A percentile compares a stretch with the other conserved stretches of the same genome.
Evolutionary conservation across 92 coral and sea anemone genomes (phyloP).

Genomic region (Ricordea florida): DNA sequence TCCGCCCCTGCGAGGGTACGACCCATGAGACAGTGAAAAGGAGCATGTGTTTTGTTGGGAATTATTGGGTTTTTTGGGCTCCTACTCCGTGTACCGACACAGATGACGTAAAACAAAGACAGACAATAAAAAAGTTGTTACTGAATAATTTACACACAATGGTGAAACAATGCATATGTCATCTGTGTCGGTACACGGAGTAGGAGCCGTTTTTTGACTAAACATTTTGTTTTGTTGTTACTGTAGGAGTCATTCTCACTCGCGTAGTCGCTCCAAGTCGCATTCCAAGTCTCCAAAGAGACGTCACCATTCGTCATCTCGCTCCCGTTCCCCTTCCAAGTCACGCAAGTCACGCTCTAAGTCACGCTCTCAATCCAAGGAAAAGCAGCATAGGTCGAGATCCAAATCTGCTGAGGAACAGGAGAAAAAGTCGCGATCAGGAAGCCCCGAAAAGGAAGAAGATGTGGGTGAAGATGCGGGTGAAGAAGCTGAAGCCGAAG

Average conservation of each 20-base stretch:
- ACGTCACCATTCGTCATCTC: slow-evolving; percentile 76
- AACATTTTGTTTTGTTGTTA: not conserved
- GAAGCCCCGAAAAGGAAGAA: slow-evolving; percentile 56
- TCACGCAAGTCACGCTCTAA: slow-evolving; percentile 72
- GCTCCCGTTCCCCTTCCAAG: slow-evolving; percentile 67
- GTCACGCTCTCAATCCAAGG: slow-evolving; percentile 70
- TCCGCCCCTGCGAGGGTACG: too few species aligned
- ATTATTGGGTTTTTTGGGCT: too few species aligned
- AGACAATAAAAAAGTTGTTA: too few species aligned
- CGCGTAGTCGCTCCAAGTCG: slow-evolving; percentile 81
- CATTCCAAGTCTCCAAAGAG: slow-evolving; percentile 94
- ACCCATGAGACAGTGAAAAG: too few species aligned
- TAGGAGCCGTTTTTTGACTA: not conserved
- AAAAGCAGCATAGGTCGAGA: slow-evolving; percentile 68
- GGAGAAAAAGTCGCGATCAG: slow-evolving; percentile 41
- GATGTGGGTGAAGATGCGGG: slow-evolving; percentile 50
- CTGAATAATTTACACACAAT: too few species aligned
- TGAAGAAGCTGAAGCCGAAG: slow-evolving; percentile 49
- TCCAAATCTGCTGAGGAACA: slow-evolving; percentile 78
- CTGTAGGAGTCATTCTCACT: slow-evolving; percentile 59
- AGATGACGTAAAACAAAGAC: too few species aligned
- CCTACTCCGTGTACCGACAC: too few species aligned
- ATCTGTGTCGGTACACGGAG: too few species aligned
- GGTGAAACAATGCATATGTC: too few species aligned
- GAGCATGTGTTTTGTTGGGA: too few species aligned